Conservation (phyloP, 1,140 invertebrate species). For the Trichomalopsis sarcophagae region DNA sequence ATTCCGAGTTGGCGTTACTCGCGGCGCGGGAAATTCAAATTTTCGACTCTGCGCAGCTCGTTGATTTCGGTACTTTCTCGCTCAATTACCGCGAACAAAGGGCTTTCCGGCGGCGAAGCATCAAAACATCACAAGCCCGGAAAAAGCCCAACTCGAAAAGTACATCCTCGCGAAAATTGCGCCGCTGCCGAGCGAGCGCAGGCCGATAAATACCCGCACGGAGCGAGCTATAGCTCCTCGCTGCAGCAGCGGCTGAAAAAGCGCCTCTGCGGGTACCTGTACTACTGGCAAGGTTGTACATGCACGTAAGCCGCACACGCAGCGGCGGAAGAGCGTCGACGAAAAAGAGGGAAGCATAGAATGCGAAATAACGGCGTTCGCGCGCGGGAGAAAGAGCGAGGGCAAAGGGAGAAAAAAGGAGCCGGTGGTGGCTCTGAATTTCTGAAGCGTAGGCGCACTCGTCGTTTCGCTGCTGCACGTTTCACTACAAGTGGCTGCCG, state of each 20-base stretch:
- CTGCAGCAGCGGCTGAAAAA: neutral
- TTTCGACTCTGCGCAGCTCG: too few species aligned
- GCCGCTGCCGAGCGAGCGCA: too few species aligned
- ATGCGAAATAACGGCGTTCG: neutral
- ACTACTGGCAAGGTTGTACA: too few species aligned
- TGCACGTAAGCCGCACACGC: neutral
- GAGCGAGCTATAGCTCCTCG: neutral
- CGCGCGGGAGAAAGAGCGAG: too few species aligned
- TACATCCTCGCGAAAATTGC: too few species aligned
- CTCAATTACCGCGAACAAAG: too few species aligned
- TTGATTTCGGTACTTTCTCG: too few species aligned
- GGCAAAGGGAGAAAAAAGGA: neutral
- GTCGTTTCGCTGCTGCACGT: constrained; percentile 2
- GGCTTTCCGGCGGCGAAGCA: too few species aligned
- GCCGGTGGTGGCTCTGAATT: neutral
- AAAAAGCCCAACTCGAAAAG: too few species aligned
- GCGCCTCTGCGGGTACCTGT: neutral
- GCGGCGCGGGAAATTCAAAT: too few species aligned
- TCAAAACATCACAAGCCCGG: too few species aligned
- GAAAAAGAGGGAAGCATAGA: neutral
- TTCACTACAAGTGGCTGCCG: neutral
- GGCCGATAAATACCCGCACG: too few species aligned
- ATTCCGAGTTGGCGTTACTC: neutral
- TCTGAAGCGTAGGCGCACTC: neutral
- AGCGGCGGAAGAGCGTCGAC: neutral